Conservation (phyloP, 2,888 invertebrate species). For the Nasonia oneida region DNA sequence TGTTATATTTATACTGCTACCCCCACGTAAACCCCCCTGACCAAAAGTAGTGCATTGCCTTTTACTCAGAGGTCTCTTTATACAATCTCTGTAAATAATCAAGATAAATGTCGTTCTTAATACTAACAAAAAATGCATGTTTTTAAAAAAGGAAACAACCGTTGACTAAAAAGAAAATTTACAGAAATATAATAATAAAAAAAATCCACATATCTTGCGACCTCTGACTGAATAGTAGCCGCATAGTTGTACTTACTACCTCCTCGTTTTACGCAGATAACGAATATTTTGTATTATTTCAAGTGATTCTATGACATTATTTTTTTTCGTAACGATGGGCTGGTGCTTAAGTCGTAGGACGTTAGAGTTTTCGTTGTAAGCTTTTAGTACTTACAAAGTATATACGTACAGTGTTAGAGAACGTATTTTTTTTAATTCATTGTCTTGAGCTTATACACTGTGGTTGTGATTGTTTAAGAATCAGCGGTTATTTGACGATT, state of each 20-base stretch:
- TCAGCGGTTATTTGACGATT: conserved; percentile 1
- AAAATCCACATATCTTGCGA: background rate
- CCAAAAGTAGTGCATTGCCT: conserved; percentile 35
- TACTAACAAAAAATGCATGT: background rate
- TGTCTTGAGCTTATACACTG: conserved; percentile 4
- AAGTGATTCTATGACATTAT: background rate
- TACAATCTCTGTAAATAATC: background rate
- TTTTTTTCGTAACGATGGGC: conserved; percentile 18
- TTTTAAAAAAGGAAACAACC: background rate
- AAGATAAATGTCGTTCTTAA: background rate
- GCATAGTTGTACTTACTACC: background rate
- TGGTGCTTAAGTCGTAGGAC: conserved; percentile 46
- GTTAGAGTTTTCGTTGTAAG: conserved; percentile 14
- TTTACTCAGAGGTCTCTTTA: conserved; percentile 33
- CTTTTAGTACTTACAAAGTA: conserved; percentile 12
- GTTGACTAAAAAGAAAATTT: background rate
- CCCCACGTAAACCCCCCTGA: background rate
- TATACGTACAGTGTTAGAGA: conserved; percentile 15
- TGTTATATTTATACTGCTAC: conserved; percentile 21
- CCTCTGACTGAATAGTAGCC: conserved; percentile 26
- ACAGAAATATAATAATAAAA: background rate
- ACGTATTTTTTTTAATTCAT: conserved; percentile 7
- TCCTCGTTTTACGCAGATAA: background rate
- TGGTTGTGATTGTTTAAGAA: conserved; percentile 25
- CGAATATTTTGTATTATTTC: conserved; percentile 10